A percentile compares a stretch with the other conserved stretches of the same genome.
Conservation (phyloP, 2,888 invertebrate species). For the Calliscelio sp. region DNA sequence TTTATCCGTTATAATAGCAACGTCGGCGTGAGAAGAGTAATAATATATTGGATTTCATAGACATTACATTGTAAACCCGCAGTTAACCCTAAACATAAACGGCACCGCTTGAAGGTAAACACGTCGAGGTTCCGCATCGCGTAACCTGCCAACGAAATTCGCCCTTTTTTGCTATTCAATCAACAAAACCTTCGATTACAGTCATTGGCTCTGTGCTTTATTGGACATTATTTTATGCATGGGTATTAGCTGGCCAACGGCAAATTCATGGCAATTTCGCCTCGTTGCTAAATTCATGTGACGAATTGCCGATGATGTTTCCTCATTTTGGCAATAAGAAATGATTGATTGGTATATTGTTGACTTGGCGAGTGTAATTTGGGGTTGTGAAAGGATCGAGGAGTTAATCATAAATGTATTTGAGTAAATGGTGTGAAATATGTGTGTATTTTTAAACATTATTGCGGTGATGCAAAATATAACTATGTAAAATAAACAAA, state of each 20-base stretch:
- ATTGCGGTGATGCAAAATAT: no score
- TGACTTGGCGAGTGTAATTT: no score
- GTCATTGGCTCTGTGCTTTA: constrained; percentile 14
- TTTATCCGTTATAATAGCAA: constrained; percentile 70
- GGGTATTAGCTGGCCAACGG: background rate
- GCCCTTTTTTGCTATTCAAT: constrained; percentile 35
- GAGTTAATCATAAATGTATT: no score
- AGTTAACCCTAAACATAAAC: constrained; percentile 62
- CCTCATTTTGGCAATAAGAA: no score
- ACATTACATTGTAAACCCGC: constrained; percentile 57
- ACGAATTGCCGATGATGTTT: no score
- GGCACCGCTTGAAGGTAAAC: constrained; percentile 51
- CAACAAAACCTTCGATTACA: constrained; percentile 31
- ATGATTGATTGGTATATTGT: no score
- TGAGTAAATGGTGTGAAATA: no score
- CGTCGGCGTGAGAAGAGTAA: constrained; percentile 70
- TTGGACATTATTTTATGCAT: background rate
- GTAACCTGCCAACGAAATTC: constrained; percentile 49
- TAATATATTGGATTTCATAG: constrained; percentile 53
- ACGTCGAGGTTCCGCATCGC: constrained; percentile 48
- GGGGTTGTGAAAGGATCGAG: no score
- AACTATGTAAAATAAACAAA: no score
- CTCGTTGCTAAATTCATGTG: background rate
- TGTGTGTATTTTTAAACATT: no score
- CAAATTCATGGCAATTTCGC: background rate